Evolutionary conservation across 2,113 vertebrate genomes (phyloP), one percentile per base, ranked within the genome.

Genomic region (Aspiorhynchus laticeps): DNA sequence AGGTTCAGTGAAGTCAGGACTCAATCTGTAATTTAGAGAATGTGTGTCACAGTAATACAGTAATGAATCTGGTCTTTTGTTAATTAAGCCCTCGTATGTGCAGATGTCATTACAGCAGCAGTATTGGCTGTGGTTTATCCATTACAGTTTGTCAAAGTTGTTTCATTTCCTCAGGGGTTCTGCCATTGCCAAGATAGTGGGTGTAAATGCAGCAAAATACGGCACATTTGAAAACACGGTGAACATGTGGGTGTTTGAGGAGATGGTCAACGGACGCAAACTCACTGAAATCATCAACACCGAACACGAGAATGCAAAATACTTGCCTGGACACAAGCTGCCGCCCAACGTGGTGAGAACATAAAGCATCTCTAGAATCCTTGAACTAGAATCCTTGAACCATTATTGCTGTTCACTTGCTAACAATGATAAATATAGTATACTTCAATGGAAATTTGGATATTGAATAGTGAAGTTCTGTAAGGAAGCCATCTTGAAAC

Each of bases 221-320:
- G 91, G 95, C 91, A 88, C 31, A 84, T 99, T 99, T 77, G 96
- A 98, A 89, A 94, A 65, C 2, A 93, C 89, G 1, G 97, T 99
- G 89, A 96, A 92, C 89, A 99, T 99, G 98, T 99, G 98, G 98
- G 98, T 99, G 91, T 98, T 99, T 85, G 96, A 99, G 91, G 98
- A 99, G 93, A 95, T 93, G 65, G 90, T 99, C 53, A 93, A 90
- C 0, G 96, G 96, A 31, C 95, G 94, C 69, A 97, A 96, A 46
- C 97, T 99, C 90, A 96, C 97, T 0, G 98, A 99, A 83, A 97
- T 99, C 94, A 99, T 99, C 94, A 99, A 99, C 93, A 95, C 93
- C 0, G 96, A 99, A 86, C 98, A 99, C 0, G 98, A 98, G 88
- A 99, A 99, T 0, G 94, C 98, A 90, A 99, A 97, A 87, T 99